Conservation (phyloP, 2,113 vertebrate species). For the Regulus satrapa region DNA sequence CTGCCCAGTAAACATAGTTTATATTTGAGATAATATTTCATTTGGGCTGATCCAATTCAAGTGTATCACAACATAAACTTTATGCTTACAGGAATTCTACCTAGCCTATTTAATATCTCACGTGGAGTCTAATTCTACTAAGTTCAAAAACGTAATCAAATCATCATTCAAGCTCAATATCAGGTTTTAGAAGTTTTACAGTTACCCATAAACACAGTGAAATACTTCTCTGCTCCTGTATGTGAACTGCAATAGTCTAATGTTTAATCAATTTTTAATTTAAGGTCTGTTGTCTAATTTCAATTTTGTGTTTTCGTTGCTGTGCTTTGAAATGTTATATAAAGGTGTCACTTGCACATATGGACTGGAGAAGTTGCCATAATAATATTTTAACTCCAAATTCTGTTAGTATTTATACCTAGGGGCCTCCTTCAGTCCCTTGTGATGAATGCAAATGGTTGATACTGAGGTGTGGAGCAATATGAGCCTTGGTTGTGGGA, state of each 20-base stretch:
- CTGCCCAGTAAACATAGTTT: neutral
- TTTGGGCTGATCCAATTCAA: neutral
- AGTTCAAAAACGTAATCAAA: neutral
- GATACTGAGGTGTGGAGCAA: neutral
- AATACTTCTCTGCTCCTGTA: neutral
- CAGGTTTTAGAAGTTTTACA: neutral
- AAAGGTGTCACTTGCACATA: neutral
- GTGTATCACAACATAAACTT: neutral
- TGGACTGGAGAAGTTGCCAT: neutral
- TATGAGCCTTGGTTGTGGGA: rapidly evolving
- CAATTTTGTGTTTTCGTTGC: neutral
- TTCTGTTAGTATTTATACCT: neutral
- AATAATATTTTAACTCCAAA: neutral
- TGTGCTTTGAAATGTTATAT: neutral
- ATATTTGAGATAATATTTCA: neutral
- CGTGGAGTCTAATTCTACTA: neutral
- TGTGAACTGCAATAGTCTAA: neutral
- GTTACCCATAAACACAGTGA: neutral
- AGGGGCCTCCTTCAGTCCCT: rapidly evolving
- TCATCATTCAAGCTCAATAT: neutral
- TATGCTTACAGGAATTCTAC: neutral
- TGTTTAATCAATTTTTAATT: conserved; percentile 4
- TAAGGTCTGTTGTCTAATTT: neutral
- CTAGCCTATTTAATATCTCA: neutral
- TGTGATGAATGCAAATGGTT: neutral